Base-by-base conservation (phyloP, 2,888 invertebrate genomes). In the Limnephilus auricula region DNA sequence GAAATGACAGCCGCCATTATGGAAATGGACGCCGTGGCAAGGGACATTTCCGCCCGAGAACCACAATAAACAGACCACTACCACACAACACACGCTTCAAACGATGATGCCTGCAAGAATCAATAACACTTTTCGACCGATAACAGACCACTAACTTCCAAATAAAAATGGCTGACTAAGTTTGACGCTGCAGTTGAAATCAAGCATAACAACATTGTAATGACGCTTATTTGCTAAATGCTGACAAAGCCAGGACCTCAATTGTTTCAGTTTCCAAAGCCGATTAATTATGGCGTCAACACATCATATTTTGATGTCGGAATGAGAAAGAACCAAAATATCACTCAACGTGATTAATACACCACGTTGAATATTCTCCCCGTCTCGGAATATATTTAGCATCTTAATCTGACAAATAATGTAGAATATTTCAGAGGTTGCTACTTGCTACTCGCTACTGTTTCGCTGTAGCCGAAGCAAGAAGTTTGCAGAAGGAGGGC, bases 391-490 rank as follows among this genome's bases (percentile, higher is more conserved):
- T 82, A 32, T 31, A 31, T 80, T 80, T n/a, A 30, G 40, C 45
- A 85, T 40, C 85, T 85, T 40, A 40, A 85, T 45, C 85, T 85
- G 85, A 85, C 85, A n/a, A 85, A 85, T 85, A 85, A 85, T n/a
- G 85, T 40, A 31, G 45, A 40, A 45, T 85, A 40, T 85, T 40
- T 85, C 85, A 85, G n/a, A 40, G 25, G 65, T n/a, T 37, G 50
- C 50, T 6, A 65, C 65, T n/a, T 37, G 50, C 50, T 6, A 65
- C 65, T 25, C 65, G 85, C 34, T 25, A 85, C 37, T 9, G 45
- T 32, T 37, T 79, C 45, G n/a, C 10, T 31, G 50, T 65, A 32
- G 25, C 32, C 6, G 15, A 82, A 45, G 45, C 15, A 45, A 45
- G 45, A 45, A 34, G 34, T 82, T 37, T 65, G 9, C 15, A 5